Base-by-base conservation (phyloP, 2,113 vertebrate species). In the Anolis carolinensis region DNA sequence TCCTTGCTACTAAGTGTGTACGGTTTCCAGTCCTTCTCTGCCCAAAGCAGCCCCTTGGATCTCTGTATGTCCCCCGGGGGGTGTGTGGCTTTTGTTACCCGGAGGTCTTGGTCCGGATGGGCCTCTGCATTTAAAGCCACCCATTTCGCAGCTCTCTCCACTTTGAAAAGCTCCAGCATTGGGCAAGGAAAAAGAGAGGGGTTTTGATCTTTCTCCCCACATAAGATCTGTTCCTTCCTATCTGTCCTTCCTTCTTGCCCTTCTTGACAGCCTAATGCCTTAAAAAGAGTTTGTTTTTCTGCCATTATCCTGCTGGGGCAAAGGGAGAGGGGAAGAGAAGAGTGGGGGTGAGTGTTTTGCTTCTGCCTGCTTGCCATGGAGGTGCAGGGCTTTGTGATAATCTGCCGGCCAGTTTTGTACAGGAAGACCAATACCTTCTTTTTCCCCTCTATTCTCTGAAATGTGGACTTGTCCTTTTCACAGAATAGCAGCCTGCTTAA, bases 341-440 rank as follows among this genome's bases (percentile, higher is more conserved):
- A 74, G 65, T 3, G 75, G 67, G 83, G 2, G 39, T 5, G 39
- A 2, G 3, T 39, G 39, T 52, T 88, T 68, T 79, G 86, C 90
- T 75, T 71, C 34, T 82, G 21, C 75, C 79, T 84, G 81, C 90
- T 79, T 50, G n/a, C 79, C 85, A 86, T 67, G 75, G 59, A 87
- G 88, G 88, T 88, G 79, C 62, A 50, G 52, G 89, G 93, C 93
- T 94, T 94, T 95, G 94, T 93, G 90, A 75, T 23, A 36, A 67
- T 71, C 48, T 44, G 67, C 6, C 85, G 48, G 20, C 11, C 75
- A 68, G 65, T 18, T 59, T 59, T 16, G 11, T n/a, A n/a, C n/a
- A n/a, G n/a, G n/a, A n/a, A n/a, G n/a, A n/a, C n/a, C n/a, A n/a
- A n/a, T n/a, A n/a, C n/a, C 18, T 21, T 44, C 2, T 27, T 16